A percentile compares a stretch with the other conserved stretches of the same genome.
These are phyloP conservation scores for Hydrotaea cyrtoneurina DNA, from an alignment of 2,888 invertebrate species.

Conservation along the genomic window DNA sequence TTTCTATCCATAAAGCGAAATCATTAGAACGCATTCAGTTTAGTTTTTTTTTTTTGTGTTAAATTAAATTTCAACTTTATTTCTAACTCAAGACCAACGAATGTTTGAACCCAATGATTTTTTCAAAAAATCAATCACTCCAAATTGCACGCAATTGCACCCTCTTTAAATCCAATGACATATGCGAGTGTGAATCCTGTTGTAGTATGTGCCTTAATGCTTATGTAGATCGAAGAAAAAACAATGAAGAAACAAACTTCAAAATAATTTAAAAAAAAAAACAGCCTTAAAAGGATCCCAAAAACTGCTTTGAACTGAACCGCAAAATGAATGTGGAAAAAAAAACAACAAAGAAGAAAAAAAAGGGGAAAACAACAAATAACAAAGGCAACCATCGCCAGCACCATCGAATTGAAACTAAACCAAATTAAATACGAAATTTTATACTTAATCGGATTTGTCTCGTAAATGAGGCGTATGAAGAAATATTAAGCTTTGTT, in stretches of 20 bases:
- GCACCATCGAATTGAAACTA: conserved; percentile 20
- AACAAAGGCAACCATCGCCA: neutral
- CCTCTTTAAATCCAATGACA: conserved; percentile 1
- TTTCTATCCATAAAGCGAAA: too few relatives aligned
- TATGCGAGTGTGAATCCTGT: conserved; percentile 18
- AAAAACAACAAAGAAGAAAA: conserved; percentile 29
- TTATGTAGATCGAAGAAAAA: conserved; percentile 21
- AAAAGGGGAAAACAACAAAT: neutral
- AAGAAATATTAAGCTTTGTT: conserved; percentile 66
- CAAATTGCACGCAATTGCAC: neutral
- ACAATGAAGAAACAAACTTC: neutral
- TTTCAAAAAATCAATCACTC: neutral
- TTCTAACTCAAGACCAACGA: too few relatives aligned
- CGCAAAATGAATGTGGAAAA: conserved; percentile 47
- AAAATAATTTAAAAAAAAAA: conserved; percentile 7
- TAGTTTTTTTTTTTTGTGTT: too few relatives aligned
- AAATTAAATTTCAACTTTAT: too few relatives aligned
- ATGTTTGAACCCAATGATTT: too few relatives aligned
- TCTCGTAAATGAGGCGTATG: conserved; percentile 67
- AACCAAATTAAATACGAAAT: conserved; percentile 64
- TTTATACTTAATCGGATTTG: conserved; percentile 68
- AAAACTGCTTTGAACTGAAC: conserved; percentile 60
- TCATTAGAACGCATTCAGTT: too few relatives aligned
- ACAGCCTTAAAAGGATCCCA: conserved; percentile 47
- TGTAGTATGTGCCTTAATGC: conserved; percentile 32